Conservation (phyloP, 2,797 vertebrate species). For the Margarornis squamiger region DNA sequence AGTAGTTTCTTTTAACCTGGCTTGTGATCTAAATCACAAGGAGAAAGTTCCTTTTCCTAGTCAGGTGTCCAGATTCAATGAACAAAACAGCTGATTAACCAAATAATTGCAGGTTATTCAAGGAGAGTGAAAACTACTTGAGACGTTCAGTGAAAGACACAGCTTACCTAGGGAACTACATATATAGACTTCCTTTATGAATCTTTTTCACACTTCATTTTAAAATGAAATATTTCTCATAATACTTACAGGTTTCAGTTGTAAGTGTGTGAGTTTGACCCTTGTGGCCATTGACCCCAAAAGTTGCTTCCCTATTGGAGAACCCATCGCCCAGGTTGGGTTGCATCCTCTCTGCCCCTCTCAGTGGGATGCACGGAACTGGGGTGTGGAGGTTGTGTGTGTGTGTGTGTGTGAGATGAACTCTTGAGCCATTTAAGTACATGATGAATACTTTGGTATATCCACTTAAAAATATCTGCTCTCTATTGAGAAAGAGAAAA, state of each 20-base stretch:
- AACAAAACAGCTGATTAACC: neutral
- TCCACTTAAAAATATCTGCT: neutral
- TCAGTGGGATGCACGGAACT: accelerated
- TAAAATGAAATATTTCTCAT: neutral
- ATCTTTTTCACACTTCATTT: neutral
- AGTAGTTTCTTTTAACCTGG: neutral
- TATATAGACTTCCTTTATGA: neutral
- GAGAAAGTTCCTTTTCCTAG: neutral
- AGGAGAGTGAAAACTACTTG: neutral
- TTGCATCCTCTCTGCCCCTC: accelerated
- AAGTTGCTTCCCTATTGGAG: neutral
- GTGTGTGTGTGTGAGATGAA: neutral
- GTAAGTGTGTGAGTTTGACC: accelerated
- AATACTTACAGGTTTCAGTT: neutral
- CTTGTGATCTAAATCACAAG: neutral
- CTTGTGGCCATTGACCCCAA: neutral
- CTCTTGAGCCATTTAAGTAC: neutral
- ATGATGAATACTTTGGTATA: neutral
- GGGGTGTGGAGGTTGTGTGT: neutral
- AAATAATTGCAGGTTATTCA: neutral
- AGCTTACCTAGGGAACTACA: neutral
- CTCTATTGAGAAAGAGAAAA: neutral
- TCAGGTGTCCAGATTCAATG: neutral
- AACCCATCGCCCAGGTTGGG: neutral
- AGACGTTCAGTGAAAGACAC: neutral